Percentiles rank a stretch among this genome's conserved stretches.
These are phyloP conservation scores for Poeciliopsis retropinna DNA, from an alignment of 2,113 vertebrate species.

Conservation along the genomic window DNA sequence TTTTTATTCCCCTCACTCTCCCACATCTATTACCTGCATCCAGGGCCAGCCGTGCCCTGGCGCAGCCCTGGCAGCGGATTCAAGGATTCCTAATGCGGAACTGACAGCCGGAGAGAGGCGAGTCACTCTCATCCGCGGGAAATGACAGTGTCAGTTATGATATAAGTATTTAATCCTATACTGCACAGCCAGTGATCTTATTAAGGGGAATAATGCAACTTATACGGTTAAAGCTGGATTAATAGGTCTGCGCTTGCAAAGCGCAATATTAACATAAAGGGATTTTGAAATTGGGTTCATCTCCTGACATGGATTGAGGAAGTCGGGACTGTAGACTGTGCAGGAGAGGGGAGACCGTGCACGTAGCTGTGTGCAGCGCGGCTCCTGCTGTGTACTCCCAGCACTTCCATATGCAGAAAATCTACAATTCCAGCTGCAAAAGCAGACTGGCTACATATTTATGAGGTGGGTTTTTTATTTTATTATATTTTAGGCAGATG, in stretches of 20 bases:
- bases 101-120: conserved; percentile 73
- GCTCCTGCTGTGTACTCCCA: conserved; percentile 11
- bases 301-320: conserved; percentile 71
- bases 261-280: conserved; percentile 85
- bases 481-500: conserved; percentile 24
- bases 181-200: conserved; percentile 84
- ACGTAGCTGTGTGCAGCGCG: conserved; percentile 27
- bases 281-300: conserved; percentile 78
- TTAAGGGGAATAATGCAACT: conserved; percentile 85
- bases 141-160: conserved; percentile 82
- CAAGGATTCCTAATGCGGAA: conserved; percentile 76
- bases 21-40: conserved; percentile 72
- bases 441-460: conserved; percentile 40
- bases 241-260: conserved; percentile 81
- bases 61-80: conserved; percentile 62
- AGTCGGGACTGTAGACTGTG: conserved; percentile 63
- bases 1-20: conserved; percentile 68
- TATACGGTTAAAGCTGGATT: conserved; percentile 84
- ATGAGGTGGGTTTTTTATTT: conserved; percentile 29
- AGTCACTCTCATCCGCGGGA: conserved; percentile 73
- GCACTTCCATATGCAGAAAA: conserved; percentile 31
- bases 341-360: conserved; percentile 41
- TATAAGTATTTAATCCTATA: conserved; percentile 86
- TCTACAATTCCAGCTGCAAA: conserved; percentile 36
- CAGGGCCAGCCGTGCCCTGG: conserved; percentile 40